Evolutionary conservation across 2,113 vertebrate species (phyloP).

Genomic region (Euleptes europaea): DNA sequence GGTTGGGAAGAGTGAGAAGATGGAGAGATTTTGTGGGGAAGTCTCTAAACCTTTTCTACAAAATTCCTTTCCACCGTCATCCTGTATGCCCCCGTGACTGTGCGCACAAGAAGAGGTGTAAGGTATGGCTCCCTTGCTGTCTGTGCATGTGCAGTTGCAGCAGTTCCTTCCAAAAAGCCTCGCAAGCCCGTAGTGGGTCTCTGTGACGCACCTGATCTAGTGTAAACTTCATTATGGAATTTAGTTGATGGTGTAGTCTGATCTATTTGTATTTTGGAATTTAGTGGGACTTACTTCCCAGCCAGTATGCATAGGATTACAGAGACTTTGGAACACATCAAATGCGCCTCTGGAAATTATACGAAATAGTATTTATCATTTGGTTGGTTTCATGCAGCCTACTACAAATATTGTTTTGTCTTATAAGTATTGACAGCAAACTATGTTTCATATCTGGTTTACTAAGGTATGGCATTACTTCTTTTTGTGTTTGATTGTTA

Average conservation of each 20-base stretch:
- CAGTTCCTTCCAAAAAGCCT: too few relatives aligned
- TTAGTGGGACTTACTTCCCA: too few relatives aligned
- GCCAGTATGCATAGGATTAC: not conserved
- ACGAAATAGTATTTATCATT: not conserved
- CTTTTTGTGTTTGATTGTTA: constrained; percentile 51
- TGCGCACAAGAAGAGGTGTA: too few relatives aligned
- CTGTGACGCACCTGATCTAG: too few relatives aligned
- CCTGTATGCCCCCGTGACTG: too few relatives aligned
- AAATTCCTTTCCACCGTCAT: too few relatives aligned
- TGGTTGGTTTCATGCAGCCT: not conserved
- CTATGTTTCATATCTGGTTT: constrained; percentile 13
- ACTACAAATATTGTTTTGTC: not conserved
- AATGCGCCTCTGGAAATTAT: not conserved
- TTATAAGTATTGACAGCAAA: constrained; percentile 29
- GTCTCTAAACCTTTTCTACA: too few relatives aligned
- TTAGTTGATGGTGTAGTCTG: not conserved
- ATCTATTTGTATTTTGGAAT: not conserved
- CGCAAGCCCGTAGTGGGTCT: too few relatives aligned
- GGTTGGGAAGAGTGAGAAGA: too few relatives aligned
- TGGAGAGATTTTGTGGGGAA: too few relatives aligned
- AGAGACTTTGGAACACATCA: not conserved
- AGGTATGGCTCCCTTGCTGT: too few relatives aligned
- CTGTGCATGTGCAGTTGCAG: too few relatives aligned
- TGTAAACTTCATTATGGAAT: not conserved
- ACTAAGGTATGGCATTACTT: not conserved